A percentile compares a stretch with the other conserved stretches of the same genome.
Evolutionary conservation across 2,888 invertebrate genomes (phyloP).

Genomic region (Penaeus monodon): DNA sequence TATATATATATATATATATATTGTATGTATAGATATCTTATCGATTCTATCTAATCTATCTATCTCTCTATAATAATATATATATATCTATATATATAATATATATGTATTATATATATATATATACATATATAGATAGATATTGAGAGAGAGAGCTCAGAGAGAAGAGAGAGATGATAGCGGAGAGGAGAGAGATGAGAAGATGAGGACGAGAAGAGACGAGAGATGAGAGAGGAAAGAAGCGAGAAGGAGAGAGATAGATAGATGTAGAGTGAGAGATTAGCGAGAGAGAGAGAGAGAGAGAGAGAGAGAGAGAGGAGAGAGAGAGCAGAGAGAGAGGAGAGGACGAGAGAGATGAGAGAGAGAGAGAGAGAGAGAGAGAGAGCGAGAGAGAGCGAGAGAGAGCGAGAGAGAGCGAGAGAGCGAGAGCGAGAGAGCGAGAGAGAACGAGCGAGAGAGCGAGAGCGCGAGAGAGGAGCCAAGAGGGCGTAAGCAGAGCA

Average conservation of each 20-base stretch:
- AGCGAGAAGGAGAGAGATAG: not conserved
- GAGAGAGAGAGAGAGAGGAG: not conserved
- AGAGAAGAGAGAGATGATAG: not conserved
- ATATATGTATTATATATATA: no score
- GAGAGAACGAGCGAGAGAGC: not conserved
- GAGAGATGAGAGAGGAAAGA: not conserved
- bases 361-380: not conserved
- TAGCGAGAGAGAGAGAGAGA: not conserved
- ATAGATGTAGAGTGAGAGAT: not conserved
- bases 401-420: not conserved
- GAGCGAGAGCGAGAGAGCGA: not conserved
- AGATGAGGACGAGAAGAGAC: not conserved
- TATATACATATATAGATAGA: no score
- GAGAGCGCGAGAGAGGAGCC: not conserved
- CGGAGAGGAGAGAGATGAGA: not conserved
- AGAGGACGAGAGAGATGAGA: not conserved
- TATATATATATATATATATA: no score
- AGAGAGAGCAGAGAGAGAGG: not conserved
- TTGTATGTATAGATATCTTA: no score
- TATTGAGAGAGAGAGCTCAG: not conserved
- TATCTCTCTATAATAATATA: no score
- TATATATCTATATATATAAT: no score
- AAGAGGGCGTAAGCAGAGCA: not conserved
- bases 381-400: no score
- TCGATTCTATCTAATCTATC: no score